Percentiles rank a stretch among this genome's conserved stretches.
These are phyloP conservation scores for Tetramorium bicarinatum DNA, from an alignment of 2,888 invertebrate species.

Conservation along the genomic window DNA sequence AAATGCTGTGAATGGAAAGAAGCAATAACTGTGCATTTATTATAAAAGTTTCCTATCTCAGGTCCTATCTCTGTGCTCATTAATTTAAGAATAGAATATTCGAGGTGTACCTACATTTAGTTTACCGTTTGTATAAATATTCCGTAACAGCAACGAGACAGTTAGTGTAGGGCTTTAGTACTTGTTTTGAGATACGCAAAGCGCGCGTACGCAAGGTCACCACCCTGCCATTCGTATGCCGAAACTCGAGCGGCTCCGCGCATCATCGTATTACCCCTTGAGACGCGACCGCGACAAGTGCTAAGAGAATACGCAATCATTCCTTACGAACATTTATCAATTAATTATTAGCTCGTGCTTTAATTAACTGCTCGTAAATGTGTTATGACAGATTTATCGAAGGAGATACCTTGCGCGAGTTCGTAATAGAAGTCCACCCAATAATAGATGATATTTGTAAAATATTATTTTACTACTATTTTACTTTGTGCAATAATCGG, in stretches of 20 bases:
- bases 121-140: not conserved
- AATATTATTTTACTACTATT: not conserved
- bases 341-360: constrained; percentile 10
- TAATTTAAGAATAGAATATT: not conserved
- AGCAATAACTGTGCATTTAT: no score
- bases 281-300: constrained; percentile 24
- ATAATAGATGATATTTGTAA: not conserved
- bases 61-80: not conserved
- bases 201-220: not conserved
- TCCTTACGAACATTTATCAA: constrained; percentile 13
- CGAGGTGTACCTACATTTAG: not conserved
- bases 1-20: no score
- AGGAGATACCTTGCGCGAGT: not conserved
- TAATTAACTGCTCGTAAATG: not conserved
- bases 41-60: no score
- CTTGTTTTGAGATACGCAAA: not conserved
- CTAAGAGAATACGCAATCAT: constrained; percentile 19
- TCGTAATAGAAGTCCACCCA: not conserved
- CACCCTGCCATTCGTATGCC: not conserved
- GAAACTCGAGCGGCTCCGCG: not conserved
- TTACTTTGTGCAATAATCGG: not conserved
- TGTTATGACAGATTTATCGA: not conserved
- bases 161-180: not conserved
- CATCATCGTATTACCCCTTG: not conserved
- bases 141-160: not conserved